Conservation (phyloP, 2,888 invertebrate genomes). For the Philopedon plagiatum region DNA sequence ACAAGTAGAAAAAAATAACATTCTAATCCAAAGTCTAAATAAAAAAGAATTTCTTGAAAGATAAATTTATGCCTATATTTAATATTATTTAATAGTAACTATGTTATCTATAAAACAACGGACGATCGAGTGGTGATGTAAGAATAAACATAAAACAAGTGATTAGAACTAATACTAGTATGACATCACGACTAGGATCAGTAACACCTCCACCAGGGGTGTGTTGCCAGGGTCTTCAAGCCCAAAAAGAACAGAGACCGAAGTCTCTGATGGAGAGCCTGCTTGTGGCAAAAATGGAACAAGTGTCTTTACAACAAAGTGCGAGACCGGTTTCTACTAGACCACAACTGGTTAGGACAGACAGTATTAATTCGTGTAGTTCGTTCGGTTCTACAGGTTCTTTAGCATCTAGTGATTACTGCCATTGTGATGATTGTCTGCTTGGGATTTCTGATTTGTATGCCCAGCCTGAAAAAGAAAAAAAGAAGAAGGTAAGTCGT, state of each 20-base stretch:
- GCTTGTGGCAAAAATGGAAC: conserved; percentile 86
- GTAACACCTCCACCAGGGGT: conserved; percentile 63
- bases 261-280: conserved; percentile 86
- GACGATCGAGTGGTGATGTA: background rate
- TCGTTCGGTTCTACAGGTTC: conserved; percentile 81
- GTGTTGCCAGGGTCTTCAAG: conserved; percentile 35
- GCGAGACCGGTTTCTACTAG: background rate
- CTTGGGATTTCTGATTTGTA: conserved; percentile 86
- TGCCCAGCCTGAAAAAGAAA: conserved; percentile 69
- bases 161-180: conserved; percentile 6
- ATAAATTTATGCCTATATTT: background rate
- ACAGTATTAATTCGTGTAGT: conserved; percentile 84
- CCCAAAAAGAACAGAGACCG: conserved; percentile 70
- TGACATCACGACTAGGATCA: conserved; percentile 38
- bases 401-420: conserved; percentile 78
- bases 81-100: background rate
- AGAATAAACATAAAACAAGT: conserved; percentile 1
- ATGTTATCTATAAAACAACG: background rate
- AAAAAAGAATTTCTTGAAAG: too few relatives aligned
- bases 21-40: too few relatives aligned
- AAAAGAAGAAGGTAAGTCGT: conserved; percentile 75
- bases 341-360: conserved; percentile 76
- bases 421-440: conserved; percentile 87
- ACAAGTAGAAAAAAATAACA: too few relatives aligned
- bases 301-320: conserved; percentile 68